Percentiles rank a stretch among this genome's conserved stretches.
These are phyloP conservation scores for Dissostichus mawsoni DNA, from an alignment of 2,113 vertebrate genomes.

Conservation along the genomic window DNA sequence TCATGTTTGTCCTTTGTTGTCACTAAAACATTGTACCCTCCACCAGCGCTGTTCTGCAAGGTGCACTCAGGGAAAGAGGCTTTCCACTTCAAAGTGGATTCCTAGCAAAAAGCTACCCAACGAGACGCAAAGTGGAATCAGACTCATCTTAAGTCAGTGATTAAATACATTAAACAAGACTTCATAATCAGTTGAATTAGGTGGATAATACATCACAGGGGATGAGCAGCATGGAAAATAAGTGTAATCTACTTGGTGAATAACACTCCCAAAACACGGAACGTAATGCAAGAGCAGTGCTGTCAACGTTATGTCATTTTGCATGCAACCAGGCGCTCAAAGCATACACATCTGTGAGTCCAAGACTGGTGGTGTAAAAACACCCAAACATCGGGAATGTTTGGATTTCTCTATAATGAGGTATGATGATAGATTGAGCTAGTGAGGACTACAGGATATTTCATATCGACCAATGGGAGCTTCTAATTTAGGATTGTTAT, in stretches of 20 bases:
- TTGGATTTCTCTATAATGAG: conserved; percentile 78
- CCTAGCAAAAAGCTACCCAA: conserved; percentile 17
- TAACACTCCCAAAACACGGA: conserved; percentile 54
- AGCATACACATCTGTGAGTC: conserved; percentile 67
- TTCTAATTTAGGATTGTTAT: conserved; percentile 33
- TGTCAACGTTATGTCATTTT: conserved; percentile 76
- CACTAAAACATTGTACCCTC: conserved; percentile 52
- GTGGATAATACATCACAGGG: conserved; percentile 63
- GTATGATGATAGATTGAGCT: conserved; percentile 66
- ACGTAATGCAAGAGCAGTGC: conserved; percentile 41
- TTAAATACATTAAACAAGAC: conserved; percentile 61
- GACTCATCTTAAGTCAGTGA: conserved; percentile 56
- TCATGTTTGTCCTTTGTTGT: conserved; percentile 70
- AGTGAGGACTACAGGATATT: conserved; percentile 45
- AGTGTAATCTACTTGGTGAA: conserved; percentile 62
- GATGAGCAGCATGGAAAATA: conserved; percentile 78
- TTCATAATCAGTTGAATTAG: conserved; percentile 61
- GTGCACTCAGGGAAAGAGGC: conserved; percentile 45
- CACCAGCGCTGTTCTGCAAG: conserved; percentile 14
- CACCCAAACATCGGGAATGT: conserved; percentile 69
- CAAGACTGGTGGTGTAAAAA: conserved; percentile 57
- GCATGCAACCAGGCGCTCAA: conserved; percentile 68
- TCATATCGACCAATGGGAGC: conserved; percentile 25
- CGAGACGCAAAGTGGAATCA: conserved; percentile 53
- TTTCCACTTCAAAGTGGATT: conserved; percentile 52